These are phyloP conservation scores for Neomorphus geoffroyi DNA, from an alignment of 2,797 vertebrate species.

Conservation along the genomic window DNA sequence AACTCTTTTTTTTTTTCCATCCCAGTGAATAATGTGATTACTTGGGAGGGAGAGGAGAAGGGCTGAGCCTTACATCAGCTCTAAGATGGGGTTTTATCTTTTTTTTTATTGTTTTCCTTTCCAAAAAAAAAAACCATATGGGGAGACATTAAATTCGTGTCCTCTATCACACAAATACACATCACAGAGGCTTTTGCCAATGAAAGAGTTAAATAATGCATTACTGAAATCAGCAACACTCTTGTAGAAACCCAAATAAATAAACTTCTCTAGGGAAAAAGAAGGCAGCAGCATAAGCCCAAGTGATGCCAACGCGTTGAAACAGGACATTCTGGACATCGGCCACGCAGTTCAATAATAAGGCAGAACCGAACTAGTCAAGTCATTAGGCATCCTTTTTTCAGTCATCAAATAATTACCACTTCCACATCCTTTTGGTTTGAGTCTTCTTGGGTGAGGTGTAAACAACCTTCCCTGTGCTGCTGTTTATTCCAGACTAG, in stretches of 20 bases:
- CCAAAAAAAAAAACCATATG: neutral
- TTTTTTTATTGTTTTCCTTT: neutral
- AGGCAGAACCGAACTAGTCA: neutral
- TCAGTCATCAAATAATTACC: neutral
- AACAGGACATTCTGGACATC: neutral
- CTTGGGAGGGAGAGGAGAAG: neutral
- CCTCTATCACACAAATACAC: neutral
- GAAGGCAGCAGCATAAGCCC: neutral
- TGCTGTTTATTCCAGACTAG: neutral
- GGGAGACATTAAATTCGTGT: neutral
- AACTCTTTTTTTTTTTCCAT: slow-evolving; percentile 48
- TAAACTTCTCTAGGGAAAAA: neutral
- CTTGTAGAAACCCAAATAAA: neutral
- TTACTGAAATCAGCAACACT: neutral
- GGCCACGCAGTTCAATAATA: neutral
- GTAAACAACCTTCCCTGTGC: neutral
- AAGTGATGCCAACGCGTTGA: neutral
- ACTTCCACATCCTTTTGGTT: neutral
- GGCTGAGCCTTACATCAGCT: neutral
- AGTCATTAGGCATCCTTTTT: neutral
- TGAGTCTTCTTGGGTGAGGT: neutral
- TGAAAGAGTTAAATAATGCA: neutral
- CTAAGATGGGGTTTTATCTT: neutral
- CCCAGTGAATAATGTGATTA: slow-evolving; percentile 21
- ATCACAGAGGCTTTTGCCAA: neutral